phyloP scores from a whole-genome alignment of 2,797 vertebrate species.

The Agapornis canus region DNA sequence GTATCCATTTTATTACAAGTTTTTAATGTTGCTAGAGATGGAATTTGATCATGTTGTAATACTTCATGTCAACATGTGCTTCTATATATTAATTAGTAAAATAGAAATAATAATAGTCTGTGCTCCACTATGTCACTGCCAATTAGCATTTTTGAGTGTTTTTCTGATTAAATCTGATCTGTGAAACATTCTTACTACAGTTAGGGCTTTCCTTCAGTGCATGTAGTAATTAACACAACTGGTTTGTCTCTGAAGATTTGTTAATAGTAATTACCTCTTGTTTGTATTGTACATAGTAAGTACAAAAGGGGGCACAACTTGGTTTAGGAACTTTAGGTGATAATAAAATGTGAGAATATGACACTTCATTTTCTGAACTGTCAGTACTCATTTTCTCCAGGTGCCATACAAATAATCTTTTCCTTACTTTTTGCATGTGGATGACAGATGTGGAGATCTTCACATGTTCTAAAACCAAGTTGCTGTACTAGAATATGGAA shows the following conservation, averaged over 20 bases:
- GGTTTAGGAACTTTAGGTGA: neutral
- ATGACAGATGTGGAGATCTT: neutral
- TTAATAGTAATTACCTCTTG: neutral
- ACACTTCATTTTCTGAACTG: neutral
- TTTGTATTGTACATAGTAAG: neutral
- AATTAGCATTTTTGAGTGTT: neutral
- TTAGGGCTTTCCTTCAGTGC: neutral
- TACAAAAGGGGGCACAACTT: neutral
- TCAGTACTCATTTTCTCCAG: neutral
- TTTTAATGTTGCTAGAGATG: neutral
- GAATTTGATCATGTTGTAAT: neutral
- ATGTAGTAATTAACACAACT: neutral
- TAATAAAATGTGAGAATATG: neutral
- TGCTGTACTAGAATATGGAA: neutral
- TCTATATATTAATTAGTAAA: neutral
- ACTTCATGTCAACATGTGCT: neutral
- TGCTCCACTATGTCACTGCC: neutral
- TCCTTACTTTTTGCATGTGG: neutral
- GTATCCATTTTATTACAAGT: conserved; percentile 26
- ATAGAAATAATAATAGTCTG: neutral
- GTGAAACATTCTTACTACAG: neutral
- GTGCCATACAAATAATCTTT: neutral
- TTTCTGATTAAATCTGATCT: neutral
- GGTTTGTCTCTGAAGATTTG: neutral
- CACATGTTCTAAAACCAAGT: neutral